phyloP scores from a whole-genome alignment of 2,113 vertebrate genomes.

The Accipiter cooperii region DNA sequence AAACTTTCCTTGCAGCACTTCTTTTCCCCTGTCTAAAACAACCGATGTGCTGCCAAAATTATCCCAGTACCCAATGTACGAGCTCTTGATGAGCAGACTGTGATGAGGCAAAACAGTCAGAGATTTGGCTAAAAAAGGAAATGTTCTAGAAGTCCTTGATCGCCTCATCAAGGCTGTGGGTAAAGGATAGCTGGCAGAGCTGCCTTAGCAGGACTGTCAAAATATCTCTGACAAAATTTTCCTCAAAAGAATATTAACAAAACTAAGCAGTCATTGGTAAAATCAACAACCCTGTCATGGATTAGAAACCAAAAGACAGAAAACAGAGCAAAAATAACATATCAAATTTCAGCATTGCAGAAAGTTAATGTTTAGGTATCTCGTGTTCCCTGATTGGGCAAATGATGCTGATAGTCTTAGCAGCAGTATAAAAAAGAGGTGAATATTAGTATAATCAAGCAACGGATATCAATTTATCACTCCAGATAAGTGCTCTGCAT shows the following conservation, averaged over 20 bases:
- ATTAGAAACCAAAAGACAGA: not conserved
- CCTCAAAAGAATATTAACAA: not conserved
- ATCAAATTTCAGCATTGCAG: not conserved
- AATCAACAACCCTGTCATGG: not conserved
- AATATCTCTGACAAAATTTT: not conserved
- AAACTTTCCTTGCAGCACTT: not conserved
- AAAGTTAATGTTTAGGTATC: not conserved
- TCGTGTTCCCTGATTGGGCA: not conserved
- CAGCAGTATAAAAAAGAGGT: not conserved
- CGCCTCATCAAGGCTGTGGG: not conserved
- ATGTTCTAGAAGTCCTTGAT: slow-evolving; percentile 6
- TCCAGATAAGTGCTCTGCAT: not conserved
- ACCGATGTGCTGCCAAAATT: not conserved
- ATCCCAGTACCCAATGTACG: not conserved
- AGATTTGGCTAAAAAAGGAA: slow-evolving; percentile 26
- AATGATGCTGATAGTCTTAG: not conserved
- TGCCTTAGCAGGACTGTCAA: not conserved
- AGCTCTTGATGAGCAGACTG: not conserved
- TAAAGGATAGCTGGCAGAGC: not conserved
- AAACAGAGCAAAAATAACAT: not conserved
- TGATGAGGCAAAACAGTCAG: not conserved
- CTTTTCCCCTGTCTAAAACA: not conserved
- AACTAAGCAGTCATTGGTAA: not conserved
- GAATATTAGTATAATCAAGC: not conserved
- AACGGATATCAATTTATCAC: not conserved